Evolutionary conservation across 2,113 vertebrate species (phyloP).

Genomic region (Blennius ocellaris): DNA sequence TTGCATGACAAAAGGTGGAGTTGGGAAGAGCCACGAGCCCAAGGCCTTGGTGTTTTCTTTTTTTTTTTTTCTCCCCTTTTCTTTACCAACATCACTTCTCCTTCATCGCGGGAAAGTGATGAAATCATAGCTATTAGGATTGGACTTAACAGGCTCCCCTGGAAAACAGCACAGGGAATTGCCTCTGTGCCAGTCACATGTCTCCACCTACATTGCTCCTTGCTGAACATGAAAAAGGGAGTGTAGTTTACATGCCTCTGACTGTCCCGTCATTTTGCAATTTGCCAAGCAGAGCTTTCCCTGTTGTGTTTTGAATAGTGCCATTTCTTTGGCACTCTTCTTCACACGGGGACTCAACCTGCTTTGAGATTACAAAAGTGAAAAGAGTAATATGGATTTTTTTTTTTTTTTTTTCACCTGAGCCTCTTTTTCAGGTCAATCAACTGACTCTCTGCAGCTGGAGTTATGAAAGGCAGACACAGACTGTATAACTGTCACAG

Average conservation of each 20-base stretch:
- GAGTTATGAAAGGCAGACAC: slow-evolving; percentile 59
- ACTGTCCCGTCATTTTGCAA: slow-evolving; percentile 17
- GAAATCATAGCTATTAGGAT: slow-evolving; percentile 80
- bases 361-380: slow-evolving; percentile 44
- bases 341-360: slow-evolving; percentile 35
- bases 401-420: slow-evolving; percentile 10
- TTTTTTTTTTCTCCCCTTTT: slow-evolving; percentile 72
- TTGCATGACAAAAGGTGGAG: slow-evolving; percentile 93
- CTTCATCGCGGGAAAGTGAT: slow-evolving; percentile 67
- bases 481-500: slow-evolving; percentile 62
- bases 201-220: slow-evolving; percentile 32
- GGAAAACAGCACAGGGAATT: slow-evolving; percentile 74
- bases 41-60: slow-evolving; percentile 20
- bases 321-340: slow-evolving; percentile 23
- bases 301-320: background rate
- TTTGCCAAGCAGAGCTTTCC: slow-evolving; percentile 20
- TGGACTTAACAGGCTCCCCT: slow-evolving; percentile 65
- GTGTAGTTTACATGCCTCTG: slow-evolving; percentile 43
- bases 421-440: slow-evolving; percentile 55
- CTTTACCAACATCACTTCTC: slow-evolving; percentile 74
- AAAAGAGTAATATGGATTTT: slow-evolving; percentile 59
- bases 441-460: slow-evolving; percentile 45
- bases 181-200: slow-evolving; percentile 58
- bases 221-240: slow-evolving; percentile 18
- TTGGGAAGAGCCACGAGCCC: slow-evolving; percentile 70